Percentiles rank a stretch among this genome's conserved stretches.
These are phyloP conservation scores for Brachionus manjavacas DNA, from an alignment of 1,140 invertebrate genomes.

Conservation along the genomic window DNA sequence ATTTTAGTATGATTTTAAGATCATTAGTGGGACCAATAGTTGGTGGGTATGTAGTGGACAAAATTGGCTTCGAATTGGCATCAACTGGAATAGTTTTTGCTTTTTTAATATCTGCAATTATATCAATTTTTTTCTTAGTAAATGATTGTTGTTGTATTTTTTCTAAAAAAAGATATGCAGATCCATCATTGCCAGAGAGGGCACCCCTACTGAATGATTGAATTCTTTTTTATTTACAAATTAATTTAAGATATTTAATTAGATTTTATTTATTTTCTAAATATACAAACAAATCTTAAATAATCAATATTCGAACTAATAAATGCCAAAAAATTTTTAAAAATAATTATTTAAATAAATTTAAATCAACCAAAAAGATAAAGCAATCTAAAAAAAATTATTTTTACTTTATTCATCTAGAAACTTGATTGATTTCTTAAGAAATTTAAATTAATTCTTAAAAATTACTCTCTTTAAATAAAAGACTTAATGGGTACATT, in stretches of 20 bases:
- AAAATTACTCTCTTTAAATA: background rate
- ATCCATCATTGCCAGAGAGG: background rate
- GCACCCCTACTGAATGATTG: background rate
- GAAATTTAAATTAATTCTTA: background rate
- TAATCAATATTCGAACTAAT: too few relatives aligned
- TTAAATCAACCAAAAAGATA: too few relatives aligned
- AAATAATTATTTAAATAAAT: too few relatives aligned
- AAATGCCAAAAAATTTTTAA: too few relatives aligned
- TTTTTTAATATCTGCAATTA: background rate
- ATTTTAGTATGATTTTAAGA: background rate
- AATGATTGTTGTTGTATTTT: background rate
- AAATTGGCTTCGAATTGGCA: constrained; percentile 6
- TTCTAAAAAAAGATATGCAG: background rate
- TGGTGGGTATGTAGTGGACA: background rate
- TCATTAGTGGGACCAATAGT: background rate
- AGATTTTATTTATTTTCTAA: background rate
- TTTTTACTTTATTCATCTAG: too few relatives aligned
- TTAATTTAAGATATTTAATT: background rate
- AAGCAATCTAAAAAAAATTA: too few relatives aligned
- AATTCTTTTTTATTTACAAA: background rate
- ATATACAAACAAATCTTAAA: too few relatives aligned
- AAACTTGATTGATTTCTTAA: background rate
- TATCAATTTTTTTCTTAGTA: background rate
- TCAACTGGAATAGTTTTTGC: background rate
- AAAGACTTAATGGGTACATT: background rate